Conservation (phyloP, 1,140 invertebrate species). For the Dreissena rostriformis region DNA sequence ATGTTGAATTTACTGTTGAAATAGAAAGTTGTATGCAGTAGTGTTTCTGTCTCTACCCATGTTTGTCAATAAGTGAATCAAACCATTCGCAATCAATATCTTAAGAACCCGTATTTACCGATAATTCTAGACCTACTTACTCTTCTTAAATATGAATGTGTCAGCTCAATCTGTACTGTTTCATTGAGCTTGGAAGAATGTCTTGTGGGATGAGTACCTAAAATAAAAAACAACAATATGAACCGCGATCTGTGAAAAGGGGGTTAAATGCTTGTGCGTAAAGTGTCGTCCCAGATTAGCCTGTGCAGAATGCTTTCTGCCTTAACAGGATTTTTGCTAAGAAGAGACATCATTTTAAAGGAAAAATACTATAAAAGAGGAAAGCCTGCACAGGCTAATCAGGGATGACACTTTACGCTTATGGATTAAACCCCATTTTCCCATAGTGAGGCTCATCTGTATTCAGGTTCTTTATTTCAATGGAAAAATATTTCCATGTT, state of each 20-base stretch:
- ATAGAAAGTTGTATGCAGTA: background rate
- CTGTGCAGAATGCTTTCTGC: too few species aligned
- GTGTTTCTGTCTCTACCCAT: background rate
- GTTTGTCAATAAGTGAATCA: background rate
- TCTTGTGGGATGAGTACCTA: background rate
- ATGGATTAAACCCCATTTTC: too few species aligned
- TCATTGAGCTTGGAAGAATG: background rate
- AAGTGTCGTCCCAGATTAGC: too few species aligned
- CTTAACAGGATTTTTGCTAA: too few species aligned
- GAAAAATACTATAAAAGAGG: too few species aligned
- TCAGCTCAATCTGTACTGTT: conserved; percentile 11
- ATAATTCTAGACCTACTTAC: background rate
- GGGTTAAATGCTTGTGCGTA: too few species aligned
- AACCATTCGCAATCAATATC: background rate
- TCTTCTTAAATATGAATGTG: conserved; percentile 16
- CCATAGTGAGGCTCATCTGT: too few species aligned
- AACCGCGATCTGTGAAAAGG: too few species aligned
- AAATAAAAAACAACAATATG: background rate
- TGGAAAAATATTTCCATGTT: background rate
- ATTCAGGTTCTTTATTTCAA: background rate
- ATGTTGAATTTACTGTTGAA: background rate
- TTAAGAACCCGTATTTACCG: background rate
- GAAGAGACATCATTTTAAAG: too few species aligned
- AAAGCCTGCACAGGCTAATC: too few species aligned
- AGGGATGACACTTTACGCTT: too few species aligned